Base-by-base conservation (phyloP, 1,140 invertebrate species). In the Zaprionus camerounensis region DNA sequence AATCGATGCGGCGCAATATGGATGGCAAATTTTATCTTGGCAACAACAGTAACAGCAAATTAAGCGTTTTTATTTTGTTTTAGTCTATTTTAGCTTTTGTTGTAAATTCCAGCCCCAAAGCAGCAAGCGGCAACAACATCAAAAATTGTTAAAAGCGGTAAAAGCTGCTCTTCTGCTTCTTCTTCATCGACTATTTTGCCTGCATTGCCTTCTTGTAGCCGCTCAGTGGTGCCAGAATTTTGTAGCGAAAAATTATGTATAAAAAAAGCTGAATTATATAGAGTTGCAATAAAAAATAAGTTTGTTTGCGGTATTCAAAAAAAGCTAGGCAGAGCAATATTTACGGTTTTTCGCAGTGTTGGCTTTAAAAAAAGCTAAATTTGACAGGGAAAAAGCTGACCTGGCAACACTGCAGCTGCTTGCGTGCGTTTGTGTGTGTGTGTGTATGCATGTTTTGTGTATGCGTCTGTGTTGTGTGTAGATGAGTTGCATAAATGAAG, bases 401-500 rank as follows among this genome's bases (percentile, higher is more conserved):
- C 31, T 11, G 9, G 31, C 31, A 34, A 34, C 31, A 34, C 31
- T 34, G 9, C 7, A 34, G 9, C 31, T 72, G 59, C 64, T 71
- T 46, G 67, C 58, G 63, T 76, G 75, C 65, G 46, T 36, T 61
- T 62, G 62, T 79, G 44, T 79, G 56, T 58, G 31, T 69, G 38
- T 57, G 38, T 70, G 34, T 74, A 7, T 72, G 53, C 51, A 1
- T 71, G 24, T 59, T 65, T 36, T 68, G 26, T 73, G 36, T 71
- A 12, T 71, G 57, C 61, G 41, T 82, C 46, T 59, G 64, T 71
- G 64, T 63, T 68, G 66, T 75, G 71, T 73, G 26, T 69, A 75
- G 28, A 71, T 80, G 87, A 79, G 61, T 66, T 59, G 63, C 68
- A 61, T 65, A 71, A 80, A 67, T 17, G 66, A 84, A 78, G 75